These are phyloP conservation scores for Cotesia congregata DNA, from an alignment of 2,888 invertebrate genomes.

Conservation along the genomic window DNA sequence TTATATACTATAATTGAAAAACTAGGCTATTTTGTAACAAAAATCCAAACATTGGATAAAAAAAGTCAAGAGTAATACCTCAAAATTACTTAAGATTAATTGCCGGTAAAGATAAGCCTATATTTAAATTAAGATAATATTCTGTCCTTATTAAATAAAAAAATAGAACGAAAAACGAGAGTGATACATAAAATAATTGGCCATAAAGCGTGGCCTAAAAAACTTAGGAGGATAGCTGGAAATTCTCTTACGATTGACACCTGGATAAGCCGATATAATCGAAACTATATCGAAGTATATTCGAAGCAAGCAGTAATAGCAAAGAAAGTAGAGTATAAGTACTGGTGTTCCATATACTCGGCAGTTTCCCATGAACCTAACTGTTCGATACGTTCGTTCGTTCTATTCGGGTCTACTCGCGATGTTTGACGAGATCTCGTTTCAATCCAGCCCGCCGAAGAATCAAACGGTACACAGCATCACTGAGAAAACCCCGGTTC, in stretches of 20 bases:
- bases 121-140: no score
- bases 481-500: background rate
- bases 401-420: slow-evolving; percentile 38
- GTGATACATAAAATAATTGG: slow-evolving; percentile 11
- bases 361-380: slow-evolving; percentile 63
- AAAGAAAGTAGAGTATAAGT: slow-evolving; percentile 28
- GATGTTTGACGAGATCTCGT: slow-evolving; percentile 67
- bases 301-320: slow-evolving; percentile 8
- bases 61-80: no score
- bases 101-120: no score
- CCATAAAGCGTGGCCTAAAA: background rate
- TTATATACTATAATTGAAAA: no score
- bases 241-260: slow-evolving; percentile 26
- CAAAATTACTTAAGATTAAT: no score
- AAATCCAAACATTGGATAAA: no score
- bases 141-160: no score
- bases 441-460: slow-evolving; percentile 63
- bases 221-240: background rate
- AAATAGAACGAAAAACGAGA: slow-evolving; percentile 1
- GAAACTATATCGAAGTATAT: background rate
- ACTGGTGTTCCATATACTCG: slow-evolving; percentile 20
- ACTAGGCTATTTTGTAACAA: no score
- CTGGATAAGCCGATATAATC: slow-evolving; percentile 30
- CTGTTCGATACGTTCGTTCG: slow-evolving; percentile 55
- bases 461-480: slow-evolving; percentile 58